phyloP scores from a whole-genome alignment of 2,888 invertebrate genomes.

The Magallana nippona region DNA sequence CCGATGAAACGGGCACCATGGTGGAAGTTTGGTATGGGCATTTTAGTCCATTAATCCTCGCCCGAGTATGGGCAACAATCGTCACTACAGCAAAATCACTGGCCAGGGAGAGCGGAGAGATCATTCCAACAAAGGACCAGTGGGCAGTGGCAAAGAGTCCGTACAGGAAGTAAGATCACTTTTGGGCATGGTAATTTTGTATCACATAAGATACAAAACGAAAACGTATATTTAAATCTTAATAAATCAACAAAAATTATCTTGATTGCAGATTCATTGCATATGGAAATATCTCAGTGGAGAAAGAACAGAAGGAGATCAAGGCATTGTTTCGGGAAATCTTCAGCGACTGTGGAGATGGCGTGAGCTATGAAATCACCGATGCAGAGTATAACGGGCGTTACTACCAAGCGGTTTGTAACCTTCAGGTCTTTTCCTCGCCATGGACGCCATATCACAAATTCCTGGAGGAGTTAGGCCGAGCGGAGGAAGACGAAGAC shows the following conservation, averaged over 20 bases:
- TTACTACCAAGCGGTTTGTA: constrained; percentile 74
- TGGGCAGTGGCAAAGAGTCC: constrained; percentile 74
- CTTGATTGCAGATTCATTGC: constrained; percentile 70
- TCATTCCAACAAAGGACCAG: constrained; percentile 63
- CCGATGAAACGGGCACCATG: constrained; percentile 57
- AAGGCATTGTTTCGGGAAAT: constrained; percentile 63
- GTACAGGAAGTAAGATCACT: constrained; percentile 68
- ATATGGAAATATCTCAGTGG: constrained; percentile 65
- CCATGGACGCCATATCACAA: constrained; percentile 65
- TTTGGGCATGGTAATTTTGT: neutral
- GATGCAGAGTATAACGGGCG: constrained; percentile 73
- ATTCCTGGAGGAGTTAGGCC: constrained; percentile 61
- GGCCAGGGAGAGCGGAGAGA: constrained; percentile 60
- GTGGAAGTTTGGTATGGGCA: constrained; percentile 68
- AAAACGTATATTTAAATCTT: too few species aligned
- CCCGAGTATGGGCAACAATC: constrained; percentile 72
- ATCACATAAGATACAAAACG: neutral
- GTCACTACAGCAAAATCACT: constrained; percentile 64
- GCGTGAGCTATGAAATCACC: constrained; percentile 65
- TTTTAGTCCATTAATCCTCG: constrained; percentile 70
- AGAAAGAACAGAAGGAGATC: constrained; percentile 66
- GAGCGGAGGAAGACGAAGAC: constrained; percentile 55
- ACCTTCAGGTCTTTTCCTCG: constrained; percentile 71
- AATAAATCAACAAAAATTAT: neutral
- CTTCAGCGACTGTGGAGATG: constrained; percentile 67